Evolutionary conservation across 2,797 vertebrate species (phyloP).

Genomic region (Babyrousa celebensis): DNA sequence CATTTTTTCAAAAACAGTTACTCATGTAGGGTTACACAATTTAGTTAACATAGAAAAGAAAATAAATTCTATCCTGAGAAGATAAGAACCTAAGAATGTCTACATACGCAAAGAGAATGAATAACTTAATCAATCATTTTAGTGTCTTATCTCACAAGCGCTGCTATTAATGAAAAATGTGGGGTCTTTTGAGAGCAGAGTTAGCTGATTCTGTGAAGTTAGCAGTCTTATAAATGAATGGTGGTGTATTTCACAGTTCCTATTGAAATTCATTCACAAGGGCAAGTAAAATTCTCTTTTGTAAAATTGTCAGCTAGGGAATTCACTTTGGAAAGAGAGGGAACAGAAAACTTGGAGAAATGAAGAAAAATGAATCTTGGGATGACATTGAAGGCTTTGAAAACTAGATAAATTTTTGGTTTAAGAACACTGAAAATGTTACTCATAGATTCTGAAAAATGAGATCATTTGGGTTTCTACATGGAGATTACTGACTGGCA

Average conservation of each 20-base stretch:
- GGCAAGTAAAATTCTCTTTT: slow-evolving; percentile 73
- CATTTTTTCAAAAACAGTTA: not conserved
- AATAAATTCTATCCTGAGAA: not conserved
- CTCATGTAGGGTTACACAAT: not conserved
- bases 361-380: slow-evolving; percentile 75
- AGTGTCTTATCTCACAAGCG: not conserved
- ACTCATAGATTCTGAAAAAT: slow-evolving; percentile 34
- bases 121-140: slow-evolving; percentile 63
- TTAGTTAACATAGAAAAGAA: not conserved
- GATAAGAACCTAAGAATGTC: not conserved
- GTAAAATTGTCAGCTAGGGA: slow-evolving; percentile 71
- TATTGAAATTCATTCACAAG: slow-evolving; percentile 71
- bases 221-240: slow-evolving; percentile 68
- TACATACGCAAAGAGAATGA: slow-evolving; percentile 40
- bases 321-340: slow-evolving; percentile 71
- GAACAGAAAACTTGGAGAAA: slow-evolving; percentile 55
- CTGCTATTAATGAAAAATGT: slow-evolving; percentile 69
- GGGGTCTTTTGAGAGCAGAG: slow-evolving; percentile 51
- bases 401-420: slow-evolving; percentile 66
- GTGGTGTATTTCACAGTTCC: slow-evolving; percentile 61
- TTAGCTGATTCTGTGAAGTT: slow-evolving; percentile 55
- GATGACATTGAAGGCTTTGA: slow-evolving; percentile 24
- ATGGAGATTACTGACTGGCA: not conserved
- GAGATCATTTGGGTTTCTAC: not conserved
- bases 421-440: slow-evolving; percentile 71